A percentile compares a stretch with the other conserved stretches of the same genome.
phyloP scores from a whole-genome alignment of 2,797 vertebrate genomes.

The Kryptopterus vitreolus region DNA sequence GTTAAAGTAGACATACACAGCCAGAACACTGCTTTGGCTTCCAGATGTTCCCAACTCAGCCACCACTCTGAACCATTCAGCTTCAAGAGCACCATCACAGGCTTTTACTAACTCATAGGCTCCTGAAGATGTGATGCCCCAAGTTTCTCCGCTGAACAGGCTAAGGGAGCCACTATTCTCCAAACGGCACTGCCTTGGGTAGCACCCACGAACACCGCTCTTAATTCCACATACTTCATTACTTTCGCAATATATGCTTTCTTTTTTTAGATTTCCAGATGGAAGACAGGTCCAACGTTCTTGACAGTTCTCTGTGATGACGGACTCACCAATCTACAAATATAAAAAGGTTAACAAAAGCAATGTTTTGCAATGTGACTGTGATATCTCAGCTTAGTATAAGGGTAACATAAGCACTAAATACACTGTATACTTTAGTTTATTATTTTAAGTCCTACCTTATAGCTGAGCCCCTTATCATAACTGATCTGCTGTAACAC shows the following conservation, averaged over 20 bases:
- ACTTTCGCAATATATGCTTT: constrained; percentile 54
- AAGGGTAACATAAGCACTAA: neutral
- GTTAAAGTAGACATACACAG: constrained; percentile 54
- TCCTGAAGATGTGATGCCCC: constrained; percentile 70
- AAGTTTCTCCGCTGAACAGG: constrained; percentile 66
- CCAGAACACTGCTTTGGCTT: constrained; percentile 50
- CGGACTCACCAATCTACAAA: constrained; percentile 55
- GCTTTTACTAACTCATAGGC: constrained; percentile 64
- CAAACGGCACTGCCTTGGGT: constrained; percentile 44
- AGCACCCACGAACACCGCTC: constrained; percentile 65
- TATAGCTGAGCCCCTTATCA: constrained; percentile 44
- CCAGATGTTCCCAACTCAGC: constrained; percentile 59
- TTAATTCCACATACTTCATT: constrained; percentile 65
- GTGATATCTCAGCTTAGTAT: neutral
- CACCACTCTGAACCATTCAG: constrained; percentile 65
- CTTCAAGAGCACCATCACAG: constrained; percentile 28
- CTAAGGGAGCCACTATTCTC: constrained; percentile 64
- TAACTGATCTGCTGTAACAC: constrained; percentile 67
- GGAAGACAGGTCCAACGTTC: constrained; percentile 48
- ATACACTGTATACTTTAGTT: neutral
- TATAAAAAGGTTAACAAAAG: neutral
- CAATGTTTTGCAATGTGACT: neutral
- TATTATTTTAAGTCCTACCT: constrained; percentile 11
- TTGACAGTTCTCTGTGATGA: constrained; percentile 54
- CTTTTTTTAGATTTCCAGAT: constrained; percentile 52